Evolutionary conservation across 1,140 invertebrate species (phyloP).

Genomic region (Cherax destructor): DNA sequence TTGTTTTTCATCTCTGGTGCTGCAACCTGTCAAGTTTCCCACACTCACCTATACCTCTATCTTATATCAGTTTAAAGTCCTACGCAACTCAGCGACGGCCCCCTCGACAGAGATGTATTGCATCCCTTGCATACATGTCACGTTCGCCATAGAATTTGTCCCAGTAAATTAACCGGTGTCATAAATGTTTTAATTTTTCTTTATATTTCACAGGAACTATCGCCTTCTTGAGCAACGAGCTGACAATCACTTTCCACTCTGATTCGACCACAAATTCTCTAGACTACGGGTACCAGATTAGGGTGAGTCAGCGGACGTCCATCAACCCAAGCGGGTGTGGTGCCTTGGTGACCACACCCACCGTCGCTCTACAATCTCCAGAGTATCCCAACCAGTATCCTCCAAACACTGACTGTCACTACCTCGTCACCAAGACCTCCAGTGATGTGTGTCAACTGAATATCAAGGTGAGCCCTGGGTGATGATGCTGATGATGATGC

Average conservation of each 20-base stretch:
- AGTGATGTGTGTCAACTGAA: constrained; percentile 48
- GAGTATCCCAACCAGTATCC: constrained; percentile 34
- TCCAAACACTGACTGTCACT: constrained; percentile 12
- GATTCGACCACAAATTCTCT: neutral
- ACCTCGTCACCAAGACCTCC: constrained; percentile 30
- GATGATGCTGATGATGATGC: no score
- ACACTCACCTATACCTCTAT: no score
- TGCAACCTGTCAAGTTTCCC: no score
- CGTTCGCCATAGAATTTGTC: no score
- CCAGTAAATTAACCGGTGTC: no score
- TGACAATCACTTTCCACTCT: constrained; percentile 49
- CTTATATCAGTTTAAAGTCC: no score
- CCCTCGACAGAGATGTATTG: no score
- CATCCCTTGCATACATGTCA: no score
- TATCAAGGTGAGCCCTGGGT: constrained; percentile 37
- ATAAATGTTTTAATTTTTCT: no score
- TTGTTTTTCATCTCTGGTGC: no score
- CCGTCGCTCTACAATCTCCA: constrained; percentile 29
- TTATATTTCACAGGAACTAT: constrained; percentile 37
- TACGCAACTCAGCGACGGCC: no score
- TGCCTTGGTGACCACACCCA: constrained; percentile 23
- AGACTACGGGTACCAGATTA: constrained; percentile 21
- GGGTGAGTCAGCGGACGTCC: constrained; percentile 26
- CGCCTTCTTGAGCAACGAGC: constrained; percentile 7
- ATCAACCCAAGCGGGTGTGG: constrained; percentile 34